A percentile compares a stretch with the other conserved stretches of the same genome.
Conservation (phyloP, 2,113 vertebrate genomes). For the Misgurnus mizolepis region DNA sequence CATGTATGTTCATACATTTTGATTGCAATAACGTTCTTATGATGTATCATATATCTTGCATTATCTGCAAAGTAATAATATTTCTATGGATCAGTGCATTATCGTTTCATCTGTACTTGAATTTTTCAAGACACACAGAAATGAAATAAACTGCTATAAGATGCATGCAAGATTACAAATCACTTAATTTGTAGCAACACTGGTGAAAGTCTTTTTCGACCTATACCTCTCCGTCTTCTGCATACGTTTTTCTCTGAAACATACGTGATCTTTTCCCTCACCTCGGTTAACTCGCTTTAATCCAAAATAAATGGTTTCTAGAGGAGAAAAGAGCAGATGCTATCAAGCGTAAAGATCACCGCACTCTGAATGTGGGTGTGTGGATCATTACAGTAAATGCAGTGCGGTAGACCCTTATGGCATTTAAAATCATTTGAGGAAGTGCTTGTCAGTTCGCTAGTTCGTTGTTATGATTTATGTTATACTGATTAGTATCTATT, state of each 20-base stretch:
- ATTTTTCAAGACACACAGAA: too few relatives aligned
- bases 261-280: background rate
- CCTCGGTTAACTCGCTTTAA: slow-evolving; percentile 11
- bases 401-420: background rate
- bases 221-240: too few relatives aligned
- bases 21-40: too few relatives aligned
- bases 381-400: slow-evolving; percentile 21
- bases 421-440: background rate
- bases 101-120: too few relatives aligned
- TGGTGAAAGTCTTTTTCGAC: too few relatives aligned
- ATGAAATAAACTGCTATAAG: too few relatives aligned
- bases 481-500: background rate
- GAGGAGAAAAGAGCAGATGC: slow-evolving; percentile 27
- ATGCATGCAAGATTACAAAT: too few relatives aligned
- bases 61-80: too few relatives aligned
- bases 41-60: too few relatives aligned
- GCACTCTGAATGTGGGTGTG: slow-evolving; percentile 23
- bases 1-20: too few relatives aligned
- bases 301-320: slow-evolving; percentile 30
- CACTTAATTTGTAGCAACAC: too few relatives aligned
- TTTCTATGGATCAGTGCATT: too few relatives aligned
- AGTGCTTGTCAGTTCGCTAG: background rate
- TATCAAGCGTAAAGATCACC: slow-evolving; percentile 37
- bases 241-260: background rate
- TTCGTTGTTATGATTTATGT: background rate